Evolutionary conservation across 2,888 invertebrate genomes (phyloP).

Genomic region (Chironomus tentans): DNA sequence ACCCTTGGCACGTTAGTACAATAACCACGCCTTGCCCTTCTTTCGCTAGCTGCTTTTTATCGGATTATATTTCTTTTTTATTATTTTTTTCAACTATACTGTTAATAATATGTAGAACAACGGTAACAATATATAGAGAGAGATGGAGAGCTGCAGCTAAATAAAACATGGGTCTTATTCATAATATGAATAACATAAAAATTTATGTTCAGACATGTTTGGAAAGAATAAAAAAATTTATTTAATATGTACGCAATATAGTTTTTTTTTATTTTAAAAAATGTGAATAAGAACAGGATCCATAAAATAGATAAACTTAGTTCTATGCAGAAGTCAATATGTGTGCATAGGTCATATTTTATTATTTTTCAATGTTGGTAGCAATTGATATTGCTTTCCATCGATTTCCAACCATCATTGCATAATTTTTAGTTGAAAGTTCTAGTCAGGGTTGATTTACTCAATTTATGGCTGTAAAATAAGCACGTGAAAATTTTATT

Average conservation of each 20-base stretch:
- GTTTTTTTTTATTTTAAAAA: neutral
- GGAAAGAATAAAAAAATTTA: neutral
- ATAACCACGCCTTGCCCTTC: slow-evolving; percentile 26
- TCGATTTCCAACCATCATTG: no score
- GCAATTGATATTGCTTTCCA: no score
- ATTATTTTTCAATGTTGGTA: no score
- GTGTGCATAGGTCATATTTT: no score
- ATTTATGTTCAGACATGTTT: slow-evolving; percentile 24
- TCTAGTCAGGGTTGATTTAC: no score
- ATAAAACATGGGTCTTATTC: slow-evolving; percentile 21
- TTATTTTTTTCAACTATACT: slow-evolving; percentile 3
- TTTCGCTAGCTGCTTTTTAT: slow-evolving; percentile 20
- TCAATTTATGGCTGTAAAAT: no score
- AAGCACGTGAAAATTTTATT: no score
- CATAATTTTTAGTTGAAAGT: no score
- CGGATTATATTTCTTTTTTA: slow-evolving; percentile 8
- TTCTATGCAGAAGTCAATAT: neutral
- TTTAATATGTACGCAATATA: neutral
- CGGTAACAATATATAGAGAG: slow-evolving; percentile 6
- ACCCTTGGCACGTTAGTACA: slow-evolving; percentile 14
- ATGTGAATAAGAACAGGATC: neutral
- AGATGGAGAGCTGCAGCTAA: neutral
- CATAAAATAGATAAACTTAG: neutral
- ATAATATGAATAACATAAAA: slow-evolving; percentile 8
- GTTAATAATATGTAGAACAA: slow-evolving; percentile 26